Conservation (phyloP, 2,797 vertebrate species). For the Sciaenops ocellatus region DNA sequence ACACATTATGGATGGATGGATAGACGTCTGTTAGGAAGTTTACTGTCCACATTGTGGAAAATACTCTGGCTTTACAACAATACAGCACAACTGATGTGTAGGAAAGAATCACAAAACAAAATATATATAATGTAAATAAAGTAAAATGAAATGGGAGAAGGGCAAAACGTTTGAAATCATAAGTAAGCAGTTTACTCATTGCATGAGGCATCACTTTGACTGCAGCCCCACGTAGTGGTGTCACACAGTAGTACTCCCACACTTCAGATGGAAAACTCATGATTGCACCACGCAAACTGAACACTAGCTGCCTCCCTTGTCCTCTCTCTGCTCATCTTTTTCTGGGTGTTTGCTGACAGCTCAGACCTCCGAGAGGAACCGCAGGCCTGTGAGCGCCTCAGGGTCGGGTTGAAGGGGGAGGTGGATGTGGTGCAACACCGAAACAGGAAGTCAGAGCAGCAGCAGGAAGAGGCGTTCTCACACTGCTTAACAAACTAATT, state of each 20-base stretch:
- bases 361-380: conserved; percentile 54
- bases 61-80: neutral
- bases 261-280: neutral
- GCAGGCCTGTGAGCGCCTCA: conserved; percentile 22
- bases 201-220: neutral
- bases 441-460: conserved; percentile 78
- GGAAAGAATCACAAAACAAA: neutral
- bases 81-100: neutral
- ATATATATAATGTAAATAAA: neutral
- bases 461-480: conserved; percentile 63
- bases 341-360: neutral
- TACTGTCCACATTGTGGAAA: neutral
- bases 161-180: neutral
- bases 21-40: neutral
- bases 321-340: neutral
- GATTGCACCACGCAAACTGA: neutral
- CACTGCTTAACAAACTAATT: conserved; percentile 17
- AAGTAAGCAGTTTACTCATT: neutral
- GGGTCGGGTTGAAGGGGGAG: neutral
- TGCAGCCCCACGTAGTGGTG: conserved; percentile 12
- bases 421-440: conserved; percentile 63
- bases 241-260: neutral
- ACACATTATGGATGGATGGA: too few relatives aligned
- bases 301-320: conserved; percentile 23
- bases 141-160: neutral